Base-by-base conservation (phyloP, 2,888 invertebrate species). In the Orthosia gothica region DNA sequence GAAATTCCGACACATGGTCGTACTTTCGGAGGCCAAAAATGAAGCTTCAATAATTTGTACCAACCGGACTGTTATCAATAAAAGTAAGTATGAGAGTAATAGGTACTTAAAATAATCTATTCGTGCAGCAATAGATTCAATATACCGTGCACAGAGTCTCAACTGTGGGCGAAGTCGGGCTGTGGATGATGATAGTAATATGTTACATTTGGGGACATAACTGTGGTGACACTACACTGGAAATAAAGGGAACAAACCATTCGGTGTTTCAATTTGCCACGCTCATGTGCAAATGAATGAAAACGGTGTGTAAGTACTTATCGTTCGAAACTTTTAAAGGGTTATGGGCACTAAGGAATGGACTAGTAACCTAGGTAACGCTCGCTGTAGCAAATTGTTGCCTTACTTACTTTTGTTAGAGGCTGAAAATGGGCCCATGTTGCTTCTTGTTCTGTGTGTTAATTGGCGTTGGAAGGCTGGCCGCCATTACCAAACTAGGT, bases 271-370 rank as follows among this genome's bases (percentile, higher is more conserved):
- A 79, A 85, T 85, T 85, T 68, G 75, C 69, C 57, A 82, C 69
- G 87, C 74, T 79, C 87, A 87, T 76, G 85, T 58, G 74, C 54
- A 23, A 62, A 57, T 75, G 85, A 87, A 85, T 71, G 82, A 47
- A 64, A 76, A 76, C 82, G 40, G 85, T 71, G 70, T 61, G 66
- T 13, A 64, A 69, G 32, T 70, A 70, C 59, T 68, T 84, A 74
- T 74, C 65, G 81, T 58, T 78, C 32, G 20, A 9, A 82, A 76
- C 71, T 54, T 77, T 26, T 18, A 59, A 75, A 62, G 55, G 55
- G 16, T 84, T 70, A 70, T 70, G 45, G 50, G 47, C 55, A 65
- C 54, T 81, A 47, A 5, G 15, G 23, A 45, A 20, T 79, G 65
- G 15, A 66, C 84, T 66, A 68, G 82, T 75, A 81, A 75, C 84